A percentile compares a stretch with the other conserved stretches of the same genome.
Evolutionary conservation across 2,888 invertebrate genomes (phyloP).

Genomic region (Hymenopus coronatus): DNA sequence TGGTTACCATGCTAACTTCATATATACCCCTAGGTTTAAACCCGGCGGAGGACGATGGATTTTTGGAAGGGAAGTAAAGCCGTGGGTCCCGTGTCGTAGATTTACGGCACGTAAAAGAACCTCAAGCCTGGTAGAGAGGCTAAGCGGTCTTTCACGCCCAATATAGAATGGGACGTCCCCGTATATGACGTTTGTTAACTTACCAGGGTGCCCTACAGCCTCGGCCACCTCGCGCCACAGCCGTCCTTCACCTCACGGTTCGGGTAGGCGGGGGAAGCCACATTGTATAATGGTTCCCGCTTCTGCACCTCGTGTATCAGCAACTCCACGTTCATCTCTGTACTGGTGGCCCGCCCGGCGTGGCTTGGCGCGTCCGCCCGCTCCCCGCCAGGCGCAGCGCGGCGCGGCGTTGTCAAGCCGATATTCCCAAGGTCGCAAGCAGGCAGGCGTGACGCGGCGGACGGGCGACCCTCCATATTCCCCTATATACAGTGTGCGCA

Average conservation of each 20-base stretch:
- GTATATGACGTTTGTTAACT: background rate
- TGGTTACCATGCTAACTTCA: too few species aligned
- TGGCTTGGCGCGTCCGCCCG: background rate
- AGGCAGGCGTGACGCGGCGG: background rate
- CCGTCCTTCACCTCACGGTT: background rate
- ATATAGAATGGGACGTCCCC: too few species aligned
- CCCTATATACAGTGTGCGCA: too few species aligned
- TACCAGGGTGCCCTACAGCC: background rate
- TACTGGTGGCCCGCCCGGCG: background rate
- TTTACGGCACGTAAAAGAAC: too few species aligned
- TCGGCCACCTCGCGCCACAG: constrained; percentile 4
- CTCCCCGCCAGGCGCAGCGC: background rate
- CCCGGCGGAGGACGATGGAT: too few species aligned
- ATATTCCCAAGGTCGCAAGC: background rate
- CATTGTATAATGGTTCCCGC: background rate
- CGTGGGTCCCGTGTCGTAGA: too few species aligned
- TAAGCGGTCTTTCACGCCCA: too few species aligned
- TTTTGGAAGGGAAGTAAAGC: too few species aligned
- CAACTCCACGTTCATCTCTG: background rate
- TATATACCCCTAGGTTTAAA: too few species aligned
- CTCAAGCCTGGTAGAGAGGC: too few species aligned
- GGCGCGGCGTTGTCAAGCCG: background rate
- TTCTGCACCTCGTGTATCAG: background rate
- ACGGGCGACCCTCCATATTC: too few species aligned
- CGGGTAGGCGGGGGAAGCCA: background rate